These are phyloP conservation scores for Platysteira castanea DNA, from an alignment of 2,113 vertebrate species.

Conservation along the genomic window DNA sequence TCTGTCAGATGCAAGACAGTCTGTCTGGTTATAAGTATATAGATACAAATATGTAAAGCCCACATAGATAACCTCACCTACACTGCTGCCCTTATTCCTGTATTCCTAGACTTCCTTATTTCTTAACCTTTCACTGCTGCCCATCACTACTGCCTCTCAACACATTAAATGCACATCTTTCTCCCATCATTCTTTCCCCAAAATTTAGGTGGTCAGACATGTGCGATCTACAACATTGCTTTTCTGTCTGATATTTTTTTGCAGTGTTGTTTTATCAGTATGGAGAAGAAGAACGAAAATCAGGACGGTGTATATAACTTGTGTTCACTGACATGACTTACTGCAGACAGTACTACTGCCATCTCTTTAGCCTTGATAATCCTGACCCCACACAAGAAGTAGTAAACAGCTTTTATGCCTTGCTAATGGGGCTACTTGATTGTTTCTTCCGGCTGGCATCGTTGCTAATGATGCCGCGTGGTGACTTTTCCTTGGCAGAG, in stretches of 20 bases:
- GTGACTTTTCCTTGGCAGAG: background rate
- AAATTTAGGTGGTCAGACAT: background rate
- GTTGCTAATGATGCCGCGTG: background rate
- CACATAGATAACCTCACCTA: background rate
- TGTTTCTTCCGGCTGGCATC: background rate
- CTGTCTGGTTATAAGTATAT: background rate
- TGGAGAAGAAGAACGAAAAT: background rate
- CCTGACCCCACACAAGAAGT: background rate
- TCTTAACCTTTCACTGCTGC: background rate
- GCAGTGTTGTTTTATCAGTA: background rate
- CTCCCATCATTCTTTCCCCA: background rate
- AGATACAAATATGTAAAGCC: background rate
- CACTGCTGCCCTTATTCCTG: too few relatives aligned
- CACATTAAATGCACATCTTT: background rate
- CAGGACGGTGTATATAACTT: background rate
- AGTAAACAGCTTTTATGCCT: background rate
- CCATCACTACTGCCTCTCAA: background rate
- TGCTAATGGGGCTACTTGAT: background rate
- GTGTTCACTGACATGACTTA: background rate
- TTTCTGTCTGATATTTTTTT: background rate
- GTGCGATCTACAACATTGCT: background rate
- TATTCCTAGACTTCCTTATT: background rate
- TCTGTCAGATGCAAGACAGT: background rate
- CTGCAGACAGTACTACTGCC: background rate
- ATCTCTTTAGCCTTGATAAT: background rate